These are phyloP conservation scores for Diadegma fenestrale DNA, from an alignment of 2,888 invertebrate genomes.

Conservation along the genomic window DNA sequence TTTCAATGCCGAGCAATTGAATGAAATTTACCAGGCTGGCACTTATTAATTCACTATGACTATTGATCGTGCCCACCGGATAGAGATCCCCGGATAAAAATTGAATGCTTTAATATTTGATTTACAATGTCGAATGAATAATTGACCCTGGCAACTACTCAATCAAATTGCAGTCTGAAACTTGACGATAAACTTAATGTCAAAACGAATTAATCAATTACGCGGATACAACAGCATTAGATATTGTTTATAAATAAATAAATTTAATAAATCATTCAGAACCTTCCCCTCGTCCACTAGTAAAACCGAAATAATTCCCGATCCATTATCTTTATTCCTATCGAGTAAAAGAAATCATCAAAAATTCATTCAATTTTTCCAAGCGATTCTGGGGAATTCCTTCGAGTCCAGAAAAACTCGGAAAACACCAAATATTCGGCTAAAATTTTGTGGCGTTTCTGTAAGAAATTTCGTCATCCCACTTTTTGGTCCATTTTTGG, in stretches of 20 bases:
- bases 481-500: background rate
- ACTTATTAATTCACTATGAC: conserved; percentile 11
- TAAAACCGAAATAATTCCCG: background rate
- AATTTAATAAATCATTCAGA: background rate
- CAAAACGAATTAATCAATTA: background rate
- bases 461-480: background rate
- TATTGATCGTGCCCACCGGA: conserved; percentile 19
- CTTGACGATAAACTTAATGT: background rate
- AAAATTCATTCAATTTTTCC: background rate
- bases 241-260: background rate
- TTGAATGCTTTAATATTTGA: background rate
- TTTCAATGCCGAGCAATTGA: background rate
- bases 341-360: background rate
- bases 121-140: conserved; percentile 13
- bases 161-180: background rate
- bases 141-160: conserved; percentile 12
- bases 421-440: background rate
- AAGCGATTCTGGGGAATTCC: background rate
- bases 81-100: conserved; percentile 23
- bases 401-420: background rate
- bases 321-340: background rate
- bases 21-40: conserved; percentile 2
- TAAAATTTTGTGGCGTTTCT: background rate
- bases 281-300: background rate
- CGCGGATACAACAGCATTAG: background rate